A percentile compares a stretch with the other conserved stretches of the same genome.
phyloP scores from a whole-genome alignment of 2,113 vertebrate species.

The Turnix velox region DNA sequence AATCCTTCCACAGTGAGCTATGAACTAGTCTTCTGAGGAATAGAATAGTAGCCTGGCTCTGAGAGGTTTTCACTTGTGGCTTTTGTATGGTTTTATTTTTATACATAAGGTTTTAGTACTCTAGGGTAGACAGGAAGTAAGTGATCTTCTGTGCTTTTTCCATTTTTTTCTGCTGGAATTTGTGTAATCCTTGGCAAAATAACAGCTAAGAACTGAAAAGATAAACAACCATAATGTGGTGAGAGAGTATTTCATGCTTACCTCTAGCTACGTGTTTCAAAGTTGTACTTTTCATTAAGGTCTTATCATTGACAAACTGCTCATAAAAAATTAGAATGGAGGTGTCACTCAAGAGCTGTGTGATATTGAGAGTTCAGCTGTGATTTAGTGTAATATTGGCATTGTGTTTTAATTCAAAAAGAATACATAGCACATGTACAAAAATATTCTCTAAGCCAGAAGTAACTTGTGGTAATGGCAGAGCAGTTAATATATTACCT shows the following conservation, averaged over 20 bases:
- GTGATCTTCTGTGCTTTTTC: neutral
- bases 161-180: neutral
- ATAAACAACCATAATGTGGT: neutral
- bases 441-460: slow-evolving; percentile 22
- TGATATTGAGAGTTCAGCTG: neutral
- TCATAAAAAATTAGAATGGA: neutral
- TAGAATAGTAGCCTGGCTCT: neutral
- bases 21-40: neutral
- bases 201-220: neutral
- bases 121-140: neutral
- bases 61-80: neutral
- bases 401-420: slow-evolving; percentile 56
- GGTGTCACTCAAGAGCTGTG: slow-evolving; percentile 21
- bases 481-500: slow-evolving; percentile 64
- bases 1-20: neutral
- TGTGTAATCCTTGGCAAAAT: neutral
- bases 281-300: neutral
- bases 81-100: neutral
- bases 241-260: neutral
- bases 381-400: slow-evolving; percentile 9
- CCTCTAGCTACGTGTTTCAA: neutral
- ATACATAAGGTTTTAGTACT: rapidly evolving
- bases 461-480: slow-evolving; percentile 29
- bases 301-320: neutral
- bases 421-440: slow-evolving; percentile 13